These are phyloP conservation scores for Acrocephalus arundinaceus DNA, from an alignment of 2,113 vertebrate species.

Conservation along the genomic window DNA sequence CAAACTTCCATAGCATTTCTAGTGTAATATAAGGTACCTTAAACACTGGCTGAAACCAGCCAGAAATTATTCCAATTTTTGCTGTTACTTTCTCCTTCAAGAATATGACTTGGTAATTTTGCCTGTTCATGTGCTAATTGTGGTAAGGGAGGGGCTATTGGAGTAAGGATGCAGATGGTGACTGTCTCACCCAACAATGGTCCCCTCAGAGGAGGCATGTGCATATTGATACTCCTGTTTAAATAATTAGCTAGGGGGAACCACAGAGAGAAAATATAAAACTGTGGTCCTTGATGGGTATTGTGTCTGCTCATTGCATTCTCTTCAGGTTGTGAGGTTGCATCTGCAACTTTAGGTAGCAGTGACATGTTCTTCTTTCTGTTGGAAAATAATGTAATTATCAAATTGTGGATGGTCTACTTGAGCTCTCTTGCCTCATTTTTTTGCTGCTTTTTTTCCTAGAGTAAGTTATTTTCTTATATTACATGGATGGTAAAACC, in stretches of 20 bases:
- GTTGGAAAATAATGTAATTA: not conserved
- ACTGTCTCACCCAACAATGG: not conserved
- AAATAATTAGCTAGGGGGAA: not conserved
- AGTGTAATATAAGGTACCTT: not conserved
- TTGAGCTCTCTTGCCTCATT: not conserved
- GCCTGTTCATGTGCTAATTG: not conserved
- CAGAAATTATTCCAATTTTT: not conserved
- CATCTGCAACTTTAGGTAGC: not conserved
- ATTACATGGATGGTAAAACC: not conserved
- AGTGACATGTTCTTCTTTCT: not conserved
- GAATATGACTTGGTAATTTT: not conserved
- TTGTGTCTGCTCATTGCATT: not conserved
- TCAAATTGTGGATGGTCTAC: not conserved
- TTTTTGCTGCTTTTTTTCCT: not conserved
- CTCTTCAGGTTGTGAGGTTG: not conserved
- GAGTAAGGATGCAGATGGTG: not conserved
- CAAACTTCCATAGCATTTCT: not conserved
- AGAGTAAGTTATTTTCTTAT: not conserved
- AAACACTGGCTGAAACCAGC: not conserved
- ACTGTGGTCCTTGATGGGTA: not conserved
- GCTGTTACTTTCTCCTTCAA: not conserved
- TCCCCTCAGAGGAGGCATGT: not conserved
- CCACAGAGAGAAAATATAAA: not conserved
- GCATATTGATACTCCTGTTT: not conserved
- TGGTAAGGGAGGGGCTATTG: not conserved